Conservation (phyloP, 2,888 invertebrate genomes). For the Empis livida region DNA sequence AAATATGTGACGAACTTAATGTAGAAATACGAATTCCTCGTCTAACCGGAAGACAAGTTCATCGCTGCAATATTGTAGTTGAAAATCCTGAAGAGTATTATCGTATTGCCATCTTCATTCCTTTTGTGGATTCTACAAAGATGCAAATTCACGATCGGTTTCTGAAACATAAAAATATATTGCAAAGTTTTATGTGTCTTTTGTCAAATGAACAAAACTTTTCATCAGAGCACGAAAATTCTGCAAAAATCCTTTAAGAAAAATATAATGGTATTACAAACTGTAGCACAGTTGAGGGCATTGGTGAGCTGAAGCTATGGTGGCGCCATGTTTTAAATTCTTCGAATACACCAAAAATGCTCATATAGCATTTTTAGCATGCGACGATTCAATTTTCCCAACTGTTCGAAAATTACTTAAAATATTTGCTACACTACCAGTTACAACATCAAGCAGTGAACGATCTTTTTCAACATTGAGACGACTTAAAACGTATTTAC, state of each 20-base stretch:
- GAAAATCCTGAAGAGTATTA: neutral
- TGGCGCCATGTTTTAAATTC: too few relatives aligned
- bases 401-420: too few relatives aligned
- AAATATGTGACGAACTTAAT: neutral
- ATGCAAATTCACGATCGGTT: neutral
- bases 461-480: too few relatives aligned
- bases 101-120: neutral
- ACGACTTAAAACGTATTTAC: too few relatives aligned
- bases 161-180: neutral
- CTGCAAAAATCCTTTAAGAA: neutral
- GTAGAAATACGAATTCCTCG: slow-evolving; percentile 1
- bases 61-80: neutral
- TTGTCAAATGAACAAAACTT: neutral
- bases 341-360: too few relatives aligned
- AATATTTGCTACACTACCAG: too few relatives aligned
- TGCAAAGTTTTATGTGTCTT: neutral
- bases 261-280: neutral
- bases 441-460: too few relatives aligned
- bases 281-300: neutral
- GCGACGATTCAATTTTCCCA: too few relatives aligned
- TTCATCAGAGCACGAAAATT: neutral
- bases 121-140: neutral
- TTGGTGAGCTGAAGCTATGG: neutral
- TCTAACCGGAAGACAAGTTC: neutral
- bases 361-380: too few relatives aligned